Evolutionary conservation across 2,888 invertebrate genomes (phyloP).

Genomic region (Steromphala cineraria): DNA sequence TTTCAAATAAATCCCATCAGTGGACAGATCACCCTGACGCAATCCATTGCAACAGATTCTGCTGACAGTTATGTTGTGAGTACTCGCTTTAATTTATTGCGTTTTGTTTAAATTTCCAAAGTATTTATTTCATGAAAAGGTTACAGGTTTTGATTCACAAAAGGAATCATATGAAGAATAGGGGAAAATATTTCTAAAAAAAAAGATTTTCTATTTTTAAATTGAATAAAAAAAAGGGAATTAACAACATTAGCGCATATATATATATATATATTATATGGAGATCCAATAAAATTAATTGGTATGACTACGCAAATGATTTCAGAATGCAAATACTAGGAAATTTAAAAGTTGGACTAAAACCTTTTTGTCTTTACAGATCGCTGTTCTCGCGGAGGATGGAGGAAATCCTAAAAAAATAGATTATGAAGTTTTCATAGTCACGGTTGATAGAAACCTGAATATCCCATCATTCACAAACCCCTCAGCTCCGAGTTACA

Average conservation of each 20-base stretch:
- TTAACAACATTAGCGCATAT: too few species aligned
- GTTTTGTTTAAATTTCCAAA: too few species aligned
- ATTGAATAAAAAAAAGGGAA: too few species aligned
- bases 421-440: constrained; percentile 27
- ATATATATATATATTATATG: too few species aligned
- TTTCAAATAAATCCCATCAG: not conserved
- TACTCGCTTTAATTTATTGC: not conserved
- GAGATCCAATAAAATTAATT: too few species aligned
- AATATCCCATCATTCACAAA: constrained; percentile 36
- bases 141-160: too few species aligned
- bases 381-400: constrained; percentile 46
- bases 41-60: not conserved
- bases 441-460: constrained; percentile 50
- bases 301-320: not conserved
- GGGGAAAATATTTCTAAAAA: too few species aligned
- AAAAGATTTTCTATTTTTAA: too few species aligned
- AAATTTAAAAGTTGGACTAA: not conserved
- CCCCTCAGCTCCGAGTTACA: not conserved
- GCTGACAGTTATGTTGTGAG: not conserved
- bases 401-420: constrained; percentile 36
- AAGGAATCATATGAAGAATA: too few species aligned
- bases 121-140: too few species aligned
- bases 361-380: constrained; percentile 26
- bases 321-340: not conserved
- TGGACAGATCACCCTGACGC: constrained; percentile 8